Evolutionary conservation across 2,888 invertebrate species (phyloP).

Genomic region (Erpobdella octoculata): DNA sequence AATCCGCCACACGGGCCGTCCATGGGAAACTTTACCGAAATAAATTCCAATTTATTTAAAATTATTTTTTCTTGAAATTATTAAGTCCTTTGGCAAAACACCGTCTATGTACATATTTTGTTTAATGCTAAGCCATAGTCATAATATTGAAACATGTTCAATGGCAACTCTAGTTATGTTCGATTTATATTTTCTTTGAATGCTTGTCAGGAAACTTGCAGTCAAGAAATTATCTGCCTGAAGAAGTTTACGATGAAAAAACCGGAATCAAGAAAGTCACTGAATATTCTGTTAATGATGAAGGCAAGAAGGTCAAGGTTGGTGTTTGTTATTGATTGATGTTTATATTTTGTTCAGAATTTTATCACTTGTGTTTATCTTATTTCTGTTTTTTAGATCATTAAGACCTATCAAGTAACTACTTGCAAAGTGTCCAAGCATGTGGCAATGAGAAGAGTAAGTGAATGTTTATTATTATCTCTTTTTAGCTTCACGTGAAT

Average conservation of each 20-base stretch:
- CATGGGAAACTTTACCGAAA: no score
- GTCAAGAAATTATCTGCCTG: no score
- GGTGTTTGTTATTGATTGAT: no score
- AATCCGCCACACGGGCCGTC: no score
- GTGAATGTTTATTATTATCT: slow-evolving; percentile 15
- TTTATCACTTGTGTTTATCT: no score
- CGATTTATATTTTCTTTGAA: no score
- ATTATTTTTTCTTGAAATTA: background rate
- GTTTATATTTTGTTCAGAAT: no score
- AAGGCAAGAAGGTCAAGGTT: slow-evolving; percentile 72
- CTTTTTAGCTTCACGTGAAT: background rate
- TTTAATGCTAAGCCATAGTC: no score
- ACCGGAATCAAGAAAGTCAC: slow-evolving; percentile 77
- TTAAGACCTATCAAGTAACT: slow-evolving; percentile 78
- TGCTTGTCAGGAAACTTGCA: no score
- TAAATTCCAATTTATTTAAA: background rate
- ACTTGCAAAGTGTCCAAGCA: slow-evolving; percentile 69
- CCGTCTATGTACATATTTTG: no score
- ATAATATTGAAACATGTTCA: no score
- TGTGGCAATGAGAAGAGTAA: slow-evolving; percentile 75
- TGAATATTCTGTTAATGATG: slow-evolving; percentile 82
- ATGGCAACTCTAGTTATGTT: no score
- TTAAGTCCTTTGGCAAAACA: background rate
- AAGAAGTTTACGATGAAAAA: slow-evolving; percentile 62
- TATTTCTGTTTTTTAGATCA: slow-evolving; percentile 49